Base-by-base conservation (phyloP, 2,888 invertebrate genomes). In the Torymus tubicola region DNA sequence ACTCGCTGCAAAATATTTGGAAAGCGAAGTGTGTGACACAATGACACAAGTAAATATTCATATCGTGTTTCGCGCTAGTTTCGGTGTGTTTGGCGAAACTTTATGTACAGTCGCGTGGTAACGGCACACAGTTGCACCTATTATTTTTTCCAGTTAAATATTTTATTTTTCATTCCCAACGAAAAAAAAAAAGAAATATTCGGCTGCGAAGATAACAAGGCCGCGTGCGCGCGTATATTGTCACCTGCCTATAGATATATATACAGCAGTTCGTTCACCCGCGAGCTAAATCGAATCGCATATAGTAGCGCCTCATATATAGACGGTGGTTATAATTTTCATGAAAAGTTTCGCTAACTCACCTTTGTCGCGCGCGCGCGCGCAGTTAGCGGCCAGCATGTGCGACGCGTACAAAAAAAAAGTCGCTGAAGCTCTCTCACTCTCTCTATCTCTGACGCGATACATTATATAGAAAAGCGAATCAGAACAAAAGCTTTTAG, bases 31-130 rank as follows among this genome's bases (percentile, higher is more conserved):
- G 31, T 31, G 31, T 14, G 65, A 67, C 64, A 69, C 42, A 63
- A 77, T 64, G 55, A 68, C 69, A 21, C 24, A 50, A 50, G 69
- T 69, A 81, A 77, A 81, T 77, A 73, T 77, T 81, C 76, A 77
- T 73, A 69, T 14, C 55, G 61, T 21, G 57, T 78, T 68, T 67
- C 67, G 72, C 21, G 55, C 52, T 72, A 53, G 68, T 72, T 77
- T 69, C 31, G n/a, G 31, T 55, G 12, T 72, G 57, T 72, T 80
- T 68, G 77, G 50, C 68, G 52, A 72, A 63, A 64, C 69, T 81
- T 21, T 31, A 53, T 14, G 31, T 31, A 2, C 69, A 21, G 69
- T 42, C 24, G 53, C 61, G 13, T 55, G 55, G 68, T 73, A 8
- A 3, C 3, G 4, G 2, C 31, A 31, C 31, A 8, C 31, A 31